Evolutionary conservation across 2,797 vertebrate species (phyloP), one percentile per base, ranked within the genome.

Genomic region (Poecile montanus): DNA sequence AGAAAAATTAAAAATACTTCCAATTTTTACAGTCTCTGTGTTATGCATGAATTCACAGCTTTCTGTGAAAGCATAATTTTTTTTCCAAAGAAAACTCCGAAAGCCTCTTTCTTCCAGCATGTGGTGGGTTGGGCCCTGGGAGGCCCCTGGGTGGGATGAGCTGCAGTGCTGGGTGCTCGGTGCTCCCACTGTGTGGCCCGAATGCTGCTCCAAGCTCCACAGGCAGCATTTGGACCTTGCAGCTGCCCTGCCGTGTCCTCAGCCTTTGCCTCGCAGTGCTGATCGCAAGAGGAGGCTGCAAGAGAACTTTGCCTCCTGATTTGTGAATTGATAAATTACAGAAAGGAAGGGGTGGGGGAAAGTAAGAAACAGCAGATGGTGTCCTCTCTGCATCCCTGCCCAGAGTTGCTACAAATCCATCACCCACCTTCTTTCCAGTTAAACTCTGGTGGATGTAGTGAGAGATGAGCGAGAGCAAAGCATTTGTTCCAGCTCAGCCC

Each of bases 301-400:
- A n/a, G 68, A 48, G n/a, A 70, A 22, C 71, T 70, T 73, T 13
- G 47, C 51, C 57, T 79, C 51, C 47, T 42, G 11, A 14, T 90
- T 78, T 87, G 19, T 2, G 4, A 61, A 38, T 7, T 91, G 88
- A 93, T 93, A 67, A 81, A 90, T 88, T 90, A 36, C 58, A 61
- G 77, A 84, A 36, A 50, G 70, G 42, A 65, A 51, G 36, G 25
- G 3, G 5, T 23, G 30, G 16, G 19, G 14, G 5, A 32, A 60
- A 75, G n/a, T 40, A 56, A 78, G 85, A 75, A 88, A 8, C 2
- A 16, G 91, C 95, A 97, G 83, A 94, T 94, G 91, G 82, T 93
- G 89, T 88, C 85, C 54, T 77, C 85, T 83, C 82, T 78, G 74
- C 79, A 50, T 93, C 89, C 58, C 42, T 91, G 70, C 85, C 82